phyloP scores from a whole-genome alignment of 2,113 vertebrate genomes.

The Amphiprion percula region DNA sequence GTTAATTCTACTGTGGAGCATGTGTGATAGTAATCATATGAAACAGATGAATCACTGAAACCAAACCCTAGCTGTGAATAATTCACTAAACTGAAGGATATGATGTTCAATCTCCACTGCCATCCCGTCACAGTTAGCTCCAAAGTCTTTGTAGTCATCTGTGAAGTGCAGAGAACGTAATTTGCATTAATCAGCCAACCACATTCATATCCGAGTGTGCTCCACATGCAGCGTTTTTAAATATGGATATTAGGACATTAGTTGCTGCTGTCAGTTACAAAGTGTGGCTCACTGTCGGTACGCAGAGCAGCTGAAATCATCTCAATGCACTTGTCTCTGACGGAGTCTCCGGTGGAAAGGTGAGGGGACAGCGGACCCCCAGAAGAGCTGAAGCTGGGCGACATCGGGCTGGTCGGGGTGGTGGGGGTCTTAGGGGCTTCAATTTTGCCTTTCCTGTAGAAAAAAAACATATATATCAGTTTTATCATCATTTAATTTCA shows the following conservation, averaged over 20 bases:
- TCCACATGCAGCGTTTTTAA: not conserved
- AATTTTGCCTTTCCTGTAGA: conserved; percentile 80
- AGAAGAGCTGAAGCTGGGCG: conserved; percentile 84
- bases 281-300: conserved; percentile 88
- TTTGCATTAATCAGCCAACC: not conserved
- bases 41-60: not conserved
- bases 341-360: conserved; percentile 89
- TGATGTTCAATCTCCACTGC: conserved; percentile 96
- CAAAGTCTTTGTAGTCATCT: conserved; percentile 94
- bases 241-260: not conserved
- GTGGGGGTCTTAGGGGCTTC: conserved; percentile 87
- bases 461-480: not conserved
- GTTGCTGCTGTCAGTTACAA: not conserved
- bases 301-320: conserved; percentile 92
- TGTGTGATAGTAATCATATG: not conserved
- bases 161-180: conserved; percentile 32
- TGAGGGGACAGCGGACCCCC: conserved; percentile 83
- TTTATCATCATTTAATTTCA: not conserved
- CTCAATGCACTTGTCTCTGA: conserved; percentile 97
- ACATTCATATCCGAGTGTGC: not conserved
- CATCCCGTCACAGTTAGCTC: conserved; percentile 93
- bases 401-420: conserved; percentile 87
- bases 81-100: conserved; percentile 87
- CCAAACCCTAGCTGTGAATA: not conserved
- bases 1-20: not conserved